Evolutionary conservation across 2,797 vertebrate genomes (phyloP).

Genomic region (Spea hammondii): DNA sequence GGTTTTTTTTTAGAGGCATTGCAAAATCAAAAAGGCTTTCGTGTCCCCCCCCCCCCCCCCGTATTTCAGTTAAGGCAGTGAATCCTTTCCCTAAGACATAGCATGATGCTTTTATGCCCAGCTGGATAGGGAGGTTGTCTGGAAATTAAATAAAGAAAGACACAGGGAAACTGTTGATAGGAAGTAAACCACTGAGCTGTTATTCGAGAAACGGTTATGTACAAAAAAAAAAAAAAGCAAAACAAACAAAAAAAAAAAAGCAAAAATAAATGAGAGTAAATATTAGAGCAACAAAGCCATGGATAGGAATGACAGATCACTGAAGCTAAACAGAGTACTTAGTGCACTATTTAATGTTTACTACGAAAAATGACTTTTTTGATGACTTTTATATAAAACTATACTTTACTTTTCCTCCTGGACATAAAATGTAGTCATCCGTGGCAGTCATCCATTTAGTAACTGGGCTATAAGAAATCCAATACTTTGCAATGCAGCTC

Average conservation of each 20-base stretch:
- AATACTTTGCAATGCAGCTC: no score
- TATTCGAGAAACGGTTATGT: background rate
- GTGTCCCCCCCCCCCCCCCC: background rate
- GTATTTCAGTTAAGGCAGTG: slow-evolving; percentile 20
- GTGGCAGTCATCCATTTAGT: no score
- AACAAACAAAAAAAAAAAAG: slow-evolving; percentile 2
- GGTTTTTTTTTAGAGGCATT: slow-evolving; percentile 12
- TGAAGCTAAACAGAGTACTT: no score
- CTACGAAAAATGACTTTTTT: no score
- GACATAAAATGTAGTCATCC: no score
- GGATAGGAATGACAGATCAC: no score
- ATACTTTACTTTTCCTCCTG: no score
- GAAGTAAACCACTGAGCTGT: slow-evolving; percentile 2
- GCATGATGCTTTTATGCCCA: slow-evolving; percentile 31
- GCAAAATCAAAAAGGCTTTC: slow-evolving; percentile 13
- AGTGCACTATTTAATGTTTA: no score
- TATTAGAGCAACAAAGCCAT: background rate
- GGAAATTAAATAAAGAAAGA: slow-evolving; percentile 30
- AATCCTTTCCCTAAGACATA: slow-evolving; percentile 26
- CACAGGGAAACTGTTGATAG: slow-evolving; percentile 4
- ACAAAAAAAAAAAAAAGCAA: background rate
- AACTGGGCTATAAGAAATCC: no score
- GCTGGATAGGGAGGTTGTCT: slow-evolving; percentile 25
- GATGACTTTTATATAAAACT: no score
- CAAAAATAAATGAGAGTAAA: background rate